phyloP scores from a whole-genome alignment of 2,797 vertebrate genomes.

The Pitangus sulphuratus region DNA sequence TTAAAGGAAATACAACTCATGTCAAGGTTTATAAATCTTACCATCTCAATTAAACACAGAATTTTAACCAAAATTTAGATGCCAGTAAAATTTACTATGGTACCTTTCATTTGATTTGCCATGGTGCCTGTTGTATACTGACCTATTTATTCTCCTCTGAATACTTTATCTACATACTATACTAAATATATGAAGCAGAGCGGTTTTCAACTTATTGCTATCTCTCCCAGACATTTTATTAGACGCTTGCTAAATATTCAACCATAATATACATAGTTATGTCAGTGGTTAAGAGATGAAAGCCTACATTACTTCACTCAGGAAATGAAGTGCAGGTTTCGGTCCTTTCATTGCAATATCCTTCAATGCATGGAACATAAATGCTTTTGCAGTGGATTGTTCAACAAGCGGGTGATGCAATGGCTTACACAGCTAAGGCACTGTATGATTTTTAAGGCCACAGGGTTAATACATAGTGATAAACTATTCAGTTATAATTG shows the following conservation, averaged over 20 bases:
- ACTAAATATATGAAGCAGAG: not conserved
- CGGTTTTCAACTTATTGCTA: conserved; percentile 1
- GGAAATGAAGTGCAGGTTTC: conserved; percentile 62
- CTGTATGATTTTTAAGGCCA: conserved; percentile 27
- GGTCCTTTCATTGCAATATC: conserved; percentile 48
- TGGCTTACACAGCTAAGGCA: conserved; percentile 20
- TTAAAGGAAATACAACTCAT: not conserved
- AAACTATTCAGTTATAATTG: conserved; percentile 65
- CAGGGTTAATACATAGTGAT: conserved; percentile 61
- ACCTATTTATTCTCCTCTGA: conserved; percentile 21
- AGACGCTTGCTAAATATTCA: conserved; percentile 31
- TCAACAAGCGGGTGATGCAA: conserved; percentile 45
- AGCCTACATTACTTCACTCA: conserved; percentile 32
- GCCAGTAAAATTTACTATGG: not conserved
- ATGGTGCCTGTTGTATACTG: not conserved
- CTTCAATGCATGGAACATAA: conserved; percentile 27
- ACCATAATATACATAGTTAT: conserved; percentile 36
- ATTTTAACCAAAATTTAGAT: not conserved
- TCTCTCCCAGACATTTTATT: conserved; percentile 42
- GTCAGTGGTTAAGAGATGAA: conserved; percentile 55
- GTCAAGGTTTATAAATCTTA: not conserved
- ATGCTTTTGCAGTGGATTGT: conserved; percentile 47
- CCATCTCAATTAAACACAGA: not conserved
- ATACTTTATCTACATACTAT: not conserved
- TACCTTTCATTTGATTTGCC: not conserved